A percentile compares a stretch with the other conserved stretches of the same genome.
Evolutionary conservation across 2,797 vertebrate genomes (phyloP).

Genomic region (Lepidocolaptes lacrymiger): DNA sequence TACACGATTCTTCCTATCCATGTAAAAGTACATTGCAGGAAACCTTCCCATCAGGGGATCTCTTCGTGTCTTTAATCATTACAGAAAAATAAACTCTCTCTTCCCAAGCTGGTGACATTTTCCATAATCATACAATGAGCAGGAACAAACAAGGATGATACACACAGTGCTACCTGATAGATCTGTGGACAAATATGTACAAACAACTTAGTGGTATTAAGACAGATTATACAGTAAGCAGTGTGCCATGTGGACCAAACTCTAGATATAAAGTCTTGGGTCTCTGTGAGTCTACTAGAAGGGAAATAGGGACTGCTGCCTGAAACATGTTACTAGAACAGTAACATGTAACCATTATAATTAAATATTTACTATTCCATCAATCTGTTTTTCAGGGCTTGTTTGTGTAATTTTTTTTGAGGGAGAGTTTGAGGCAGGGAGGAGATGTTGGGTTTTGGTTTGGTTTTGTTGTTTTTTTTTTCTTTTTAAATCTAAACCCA

Average conservation of each 20-base stretch:
- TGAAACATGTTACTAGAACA: neutral
- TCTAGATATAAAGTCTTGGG: neutral
- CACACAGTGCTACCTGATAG: accelerated
- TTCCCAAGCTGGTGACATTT: neutral
- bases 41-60: neutral
- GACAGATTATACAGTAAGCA: neutral
- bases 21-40: neutral
- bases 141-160: neutral
- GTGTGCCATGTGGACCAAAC: neutral
- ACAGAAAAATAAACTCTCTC: neutral
- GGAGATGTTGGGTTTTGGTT: accelerated
- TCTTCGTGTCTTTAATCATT: neutral
- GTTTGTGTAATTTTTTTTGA: neutral
- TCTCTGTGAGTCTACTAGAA: neutral
- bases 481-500: neutral
- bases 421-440: too few species aligned
- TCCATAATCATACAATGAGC: neutral
- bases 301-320: neutral
- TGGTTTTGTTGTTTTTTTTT: neutral
- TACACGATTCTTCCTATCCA: neutral
- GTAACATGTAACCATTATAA: neutral
- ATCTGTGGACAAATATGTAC: neutral
- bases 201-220: accelerated
- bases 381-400: neutral
- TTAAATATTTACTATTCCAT: neutral